Evolutionary conservation across 2,888 invertebrate genomes (phyloP).

Genomic region (Phyllotreta cruciferae): DNA sequence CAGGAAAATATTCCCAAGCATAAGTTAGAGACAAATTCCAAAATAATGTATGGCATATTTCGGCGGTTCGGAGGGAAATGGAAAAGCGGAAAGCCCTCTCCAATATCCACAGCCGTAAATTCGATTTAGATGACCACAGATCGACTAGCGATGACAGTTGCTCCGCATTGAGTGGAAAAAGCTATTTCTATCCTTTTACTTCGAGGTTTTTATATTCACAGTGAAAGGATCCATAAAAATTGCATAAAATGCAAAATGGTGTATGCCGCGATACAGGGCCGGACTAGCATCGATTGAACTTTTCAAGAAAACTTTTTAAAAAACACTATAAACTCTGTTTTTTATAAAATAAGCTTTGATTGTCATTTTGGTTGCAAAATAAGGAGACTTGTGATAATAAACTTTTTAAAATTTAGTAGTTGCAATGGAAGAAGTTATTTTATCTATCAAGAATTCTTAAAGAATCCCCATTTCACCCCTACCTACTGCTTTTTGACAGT

Average conservation of each 20-base stretch:
- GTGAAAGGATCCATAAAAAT: constrained; percentile 36
- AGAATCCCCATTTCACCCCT: too few relatives aligned
- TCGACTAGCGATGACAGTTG: constrained; percentile 52
- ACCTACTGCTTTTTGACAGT: too few relatives aligned
- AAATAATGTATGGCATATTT: constrained; percentile 58
- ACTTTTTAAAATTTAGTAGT: too few relatives aligned
- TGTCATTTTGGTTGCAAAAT: neutral
- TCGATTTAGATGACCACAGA: constrained; percentile 58
- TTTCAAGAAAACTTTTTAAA: neutral
- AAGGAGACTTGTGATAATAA: too few relatives aligned
- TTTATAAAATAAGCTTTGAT: neutral
- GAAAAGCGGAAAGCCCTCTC: constrained; percentile 47
- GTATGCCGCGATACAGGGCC: constrained; percentile 1
- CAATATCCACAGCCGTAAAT: constrained; percentile 56
- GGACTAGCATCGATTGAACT: neutral
- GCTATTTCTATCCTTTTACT: constrained; percentile 44
- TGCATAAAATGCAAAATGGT: constrained; percentile 33
- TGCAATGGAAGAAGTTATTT: too few relatives aligned
- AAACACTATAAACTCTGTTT: neutral
- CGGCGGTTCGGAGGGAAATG: constrained; percentile 35
- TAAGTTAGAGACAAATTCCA: constrained; percentile 57
- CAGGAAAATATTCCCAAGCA: constrained; percentile 45
- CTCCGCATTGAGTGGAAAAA: constrained; percentile 50
- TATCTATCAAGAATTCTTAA: too few relatives aligned
- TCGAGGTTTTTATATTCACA: constrained; percentile 34